Evolutionary conservation across 1,140 invertebrate genomes (phyloP), one percentile per base, ranked within the genome.

Genomic region (Euura lappo): DNA sequence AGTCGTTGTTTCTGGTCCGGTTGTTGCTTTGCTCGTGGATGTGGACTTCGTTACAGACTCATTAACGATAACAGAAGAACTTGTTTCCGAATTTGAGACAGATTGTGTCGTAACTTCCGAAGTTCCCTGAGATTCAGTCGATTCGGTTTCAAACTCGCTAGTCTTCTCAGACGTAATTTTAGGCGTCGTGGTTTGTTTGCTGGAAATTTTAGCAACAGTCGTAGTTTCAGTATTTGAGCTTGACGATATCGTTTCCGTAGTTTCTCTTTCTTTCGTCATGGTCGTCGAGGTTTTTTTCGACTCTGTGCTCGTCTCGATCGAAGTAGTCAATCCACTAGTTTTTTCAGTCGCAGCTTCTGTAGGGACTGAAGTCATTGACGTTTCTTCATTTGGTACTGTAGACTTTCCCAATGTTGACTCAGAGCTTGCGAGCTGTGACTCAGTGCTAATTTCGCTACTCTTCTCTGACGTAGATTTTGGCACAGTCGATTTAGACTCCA

Each of bases 91-190:
- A 60, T 0, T 60, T 60, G 51, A 8, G 8, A 60, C 13, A 60
- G 51, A 60, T 60, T 6, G 10, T 60, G 69, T 71, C 28, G 8
- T 11, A n/a, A 2, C 6, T 43, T 65, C 6, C 4, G 68, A 44
- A 69, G 11, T 73, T 47, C 60, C 28, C 66, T 42, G 28, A 11
- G 8, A 42, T 28, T 10, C 66, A 68, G 28, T 68, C 66, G 66
- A 10, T 13, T 42, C 42, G 11, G 13, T 68, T 44, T 8, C 42
- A 68, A 60, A 60, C 13, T 60, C 51, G 13, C 13, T 60, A 11
- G 2, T n/a, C 6, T 11, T 60, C 13, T 6, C 5, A 68, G 2
- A 44, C 66, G 6, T 68, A n/a, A 42, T 68, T 44, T 43, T 10
- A 8, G 28, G 10, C 10, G 66, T 28, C 11, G 66, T 68, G 2